Base-by-base conservation (phyloP, 2,797 vertebrate genomes). In the Sciurus vulgaris region DNA sequence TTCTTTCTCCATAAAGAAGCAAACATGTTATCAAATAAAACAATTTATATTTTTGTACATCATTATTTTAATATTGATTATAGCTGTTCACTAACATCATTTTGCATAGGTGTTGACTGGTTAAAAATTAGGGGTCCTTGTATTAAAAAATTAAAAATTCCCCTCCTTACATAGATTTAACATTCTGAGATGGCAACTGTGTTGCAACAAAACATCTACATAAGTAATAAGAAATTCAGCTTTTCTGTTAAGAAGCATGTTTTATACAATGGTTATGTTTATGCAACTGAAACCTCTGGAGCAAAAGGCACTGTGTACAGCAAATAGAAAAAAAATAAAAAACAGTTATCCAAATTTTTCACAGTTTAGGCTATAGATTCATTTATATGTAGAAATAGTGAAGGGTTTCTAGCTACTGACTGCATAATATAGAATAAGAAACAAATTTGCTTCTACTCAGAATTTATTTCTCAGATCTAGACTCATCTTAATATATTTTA, bases 11-110 rank as follows among this genome's bases (percentile, higher is more conserved):
- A 92, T 87, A 63, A 30, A 93, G 28, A 88, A 93, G 65, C 24
- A 96, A 92, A 94, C 10, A 96, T 77, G 93, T 89, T 96, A 4
- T 56, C 96, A 72, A 89, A 94, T 67, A 61, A 84, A 86, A 92
- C 54, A 61, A 33, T 88, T 92, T 49, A 11, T 76, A 56, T 76
- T 81, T 74, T 91, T 77, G 26, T 76, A 61, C 81, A 51, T 59
- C 74, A 56, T 82, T 51, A 92, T 85, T 95, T 89, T 17, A 86
- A 87, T 86, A 73, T 84, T 85, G 63, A 93, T 93, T 86, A 73
- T 61, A 35, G 28, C 15, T 77, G 83, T 33, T 96, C 22, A 87
- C 11, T 93, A 59, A 72, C 4, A 87, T 79, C 20, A 73, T 3
- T 63, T 10, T 92, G 44, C 28, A 89, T 15, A 77, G 13, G 85